phyloP scores from a whole-genome alignment of 2,888 invertebrate species.

The Lymantria dispar region DNA sequence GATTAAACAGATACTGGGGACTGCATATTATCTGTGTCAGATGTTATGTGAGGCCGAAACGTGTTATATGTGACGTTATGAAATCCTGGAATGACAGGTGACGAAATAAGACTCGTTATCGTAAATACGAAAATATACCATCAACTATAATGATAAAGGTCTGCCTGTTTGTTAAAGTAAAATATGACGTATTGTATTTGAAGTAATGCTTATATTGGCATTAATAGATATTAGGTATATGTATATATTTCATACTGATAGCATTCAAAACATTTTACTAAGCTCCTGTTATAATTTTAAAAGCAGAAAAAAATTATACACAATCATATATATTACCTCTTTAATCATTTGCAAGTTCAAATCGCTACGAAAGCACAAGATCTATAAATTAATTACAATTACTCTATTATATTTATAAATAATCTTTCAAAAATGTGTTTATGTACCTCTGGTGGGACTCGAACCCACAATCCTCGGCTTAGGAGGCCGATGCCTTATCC shows the following conservation, averaged over 20 bases:
- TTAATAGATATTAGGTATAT: too few relatives aligned
- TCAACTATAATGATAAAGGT: background rate
- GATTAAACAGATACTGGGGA: conserved; percentile 52
- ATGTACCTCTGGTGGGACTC: conserved; percentile 92
- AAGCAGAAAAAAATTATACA: too few relatives aligned
- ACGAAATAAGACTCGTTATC: conserved; percentile 24
- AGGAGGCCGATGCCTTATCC: conserved; percentile 93
- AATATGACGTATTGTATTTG: too few relatives aligned
- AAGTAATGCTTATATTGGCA: too few relatives aligned
- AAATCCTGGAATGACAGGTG: conserved; percentile 61
- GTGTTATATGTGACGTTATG: conserved; percentile 48
- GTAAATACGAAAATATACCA: background rate
- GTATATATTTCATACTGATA: too few relatives aligned
- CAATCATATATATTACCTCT: too few relatives aligned
- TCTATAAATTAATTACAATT: background rate
- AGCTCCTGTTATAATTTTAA: too few relatives aligned
- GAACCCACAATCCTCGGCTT: conserved; percentile 93
- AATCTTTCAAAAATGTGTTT: conserved; percentile 46
- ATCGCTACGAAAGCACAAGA: too few relatives aligned
- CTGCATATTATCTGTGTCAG: conserved; percentile 22
- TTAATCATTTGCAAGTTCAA: too few relatives aligned
- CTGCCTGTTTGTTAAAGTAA: too few relatives aligned
- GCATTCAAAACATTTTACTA: too few relatives aligned
- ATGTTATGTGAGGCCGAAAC: conserved; percentile 41
- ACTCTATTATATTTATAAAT: background rate